These are phyloP conservation scores for Forbesichthys agassizii DNA, from an alignment of 2,113 vertebrate genomes.

Conservation along the genomic window DNA sequence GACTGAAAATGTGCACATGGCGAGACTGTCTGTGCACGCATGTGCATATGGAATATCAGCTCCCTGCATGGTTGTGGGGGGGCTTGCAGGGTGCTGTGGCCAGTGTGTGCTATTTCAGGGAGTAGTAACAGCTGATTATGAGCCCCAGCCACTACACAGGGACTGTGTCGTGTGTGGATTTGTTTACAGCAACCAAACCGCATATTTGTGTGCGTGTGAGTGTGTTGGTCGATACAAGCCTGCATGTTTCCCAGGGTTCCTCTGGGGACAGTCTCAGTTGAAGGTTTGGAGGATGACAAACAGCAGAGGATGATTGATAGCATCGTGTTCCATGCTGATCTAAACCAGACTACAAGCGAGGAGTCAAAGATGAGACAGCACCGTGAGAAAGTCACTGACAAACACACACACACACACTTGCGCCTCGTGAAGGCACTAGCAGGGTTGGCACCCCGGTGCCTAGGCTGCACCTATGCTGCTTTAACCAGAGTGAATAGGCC, in stretches of 20 bases:
- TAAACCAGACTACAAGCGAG: conserved; percentile 27
- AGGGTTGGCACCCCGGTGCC: conserved; percentile 13
- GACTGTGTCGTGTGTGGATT: conserved; percentile 4
- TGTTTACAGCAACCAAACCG: background rate
- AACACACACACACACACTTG: conserved; percentile 15
- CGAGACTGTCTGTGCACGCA: conserved; percentile 19
- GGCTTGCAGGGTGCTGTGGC: conserved; percentile 13
- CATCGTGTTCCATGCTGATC: conserved; percentile 30
- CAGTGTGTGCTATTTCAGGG: conserved; percentile 37
- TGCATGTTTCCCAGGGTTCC: conserved; percentile 11
- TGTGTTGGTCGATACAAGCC: conserved; percentile 1
- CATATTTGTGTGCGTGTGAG: background rate
- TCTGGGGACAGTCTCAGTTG: conserved; percentile 13
- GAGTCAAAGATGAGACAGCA: conserved; percentile 18
- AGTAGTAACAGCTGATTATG: conserved; percentile 44
- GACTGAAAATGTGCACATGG: too few species aligned
- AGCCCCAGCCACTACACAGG: conserved; percentile 19
- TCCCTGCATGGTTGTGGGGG: conserved; percentile 10
- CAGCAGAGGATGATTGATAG: conserved; percentile 18
- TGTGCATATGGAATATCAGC: conserved; percentile 28
- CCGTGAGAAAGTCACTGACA: conserved; percentile 23
- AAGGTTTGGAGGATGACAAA: conserved; percentile 11
- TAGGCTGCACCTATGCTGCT: conserved; percentile 44
- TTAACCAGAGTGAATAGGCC: conserved; percentile 51
- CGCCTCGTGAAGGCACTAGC: conserved; percentile 24